phyloP scores from a whole-genome alignment of 2,113 vertebrate genomes.

The Tyto alba region DNA sequence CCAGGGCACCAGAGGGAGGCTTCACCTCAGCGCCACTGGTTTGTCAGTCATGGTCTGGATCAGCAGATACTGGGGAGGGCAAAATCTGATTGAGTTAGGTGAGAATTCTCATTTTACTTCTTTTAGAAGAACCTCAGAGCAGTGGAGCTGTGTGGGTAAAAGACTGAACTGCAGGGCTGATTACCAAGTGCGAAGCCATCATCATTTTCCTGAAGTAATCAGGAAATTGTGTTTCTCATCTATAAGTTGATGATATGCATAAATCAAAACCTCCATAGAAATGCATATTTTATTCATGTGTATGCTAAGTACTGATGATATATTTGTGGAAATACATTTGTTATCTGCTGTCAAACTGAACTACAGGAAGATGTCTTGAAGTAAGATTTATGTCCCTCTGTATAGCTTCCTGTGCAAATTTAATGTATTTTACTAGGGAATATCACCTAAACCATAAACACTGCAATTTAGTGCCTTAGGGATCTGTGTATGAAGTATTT shows the following conservation, averaged over 20 bases:
- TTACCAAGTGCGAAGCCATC: not conserved
- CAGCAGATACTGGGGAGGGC: not conserved
- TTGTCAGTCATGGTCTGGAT: not conserved
- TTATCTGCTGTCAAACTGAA: not conserved
- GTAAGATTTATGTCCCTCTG: not conserved
- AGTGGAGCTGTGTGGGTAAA: not conserved
- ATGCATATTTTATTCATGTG: not conserved
- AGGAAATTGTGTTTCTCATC: not conserved
- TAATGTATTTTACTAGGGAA: not conserved
- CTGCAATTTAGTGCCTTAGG: not conserved
- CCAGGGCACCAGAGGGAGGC: no score
- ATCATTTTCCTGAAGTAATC: not conserved
- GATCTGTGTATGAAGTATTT: not conserved
- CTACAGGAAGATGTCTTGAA: not conserved
- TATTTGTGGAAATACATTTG: not conserved
- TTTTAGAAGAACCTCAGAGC: not conserved
- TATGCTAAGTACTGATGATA: not conserved
- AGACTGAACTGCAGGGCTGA: not conserved
- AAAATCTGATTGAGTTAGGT: not conserved
- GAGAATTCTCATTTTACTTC: not conserved
- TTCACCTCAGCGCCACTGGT: not conserved
- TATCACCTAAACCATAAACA: not conserved
- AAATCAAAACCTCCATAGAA: not conserved
- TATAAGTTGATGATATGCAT: not conserved
- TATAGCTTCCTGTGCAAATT: conserved; percentile 7